A percentile compares a stretch with the other conserved stretches of the same genome.
phyloP scores from a whole-genome alignment of 2,113 vertebrate genomes.

The Saccopteryx leptura region DNA sequence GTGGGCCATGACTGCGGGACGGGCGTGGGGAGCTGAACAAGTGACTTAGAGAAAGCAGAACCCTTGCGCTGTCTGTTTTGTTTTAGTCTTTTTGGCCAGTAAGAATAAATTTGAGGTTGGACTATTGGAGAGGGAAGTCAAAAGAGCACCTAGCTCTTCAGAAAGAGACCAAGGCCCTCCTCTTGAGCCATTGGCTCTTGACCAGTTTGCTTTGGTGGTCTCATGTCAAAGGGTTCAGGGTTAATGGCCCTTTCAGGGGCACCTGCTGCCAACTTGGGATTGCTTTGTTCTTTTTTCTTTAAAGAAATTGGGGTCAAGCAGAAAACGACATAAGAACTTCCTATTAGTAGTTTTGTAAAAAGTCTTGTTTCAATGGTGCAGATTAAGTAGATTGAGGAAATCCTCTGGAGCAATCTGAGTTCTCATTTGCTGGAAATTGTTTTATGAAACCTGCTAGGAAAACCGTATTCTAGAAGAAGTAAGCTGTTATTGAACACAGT shows the following conservation, averaged over 20 bases:
- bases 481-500: not conserved
- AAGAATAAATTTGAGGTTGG: not conserved
- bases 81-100: not conserved
- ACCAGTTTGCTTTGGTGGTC: not conserved
- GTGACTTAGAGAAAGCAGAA: constrained; percentile 2
- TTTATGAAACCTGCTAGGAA: not conserved
- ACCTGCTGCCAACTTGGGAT: not conserved
- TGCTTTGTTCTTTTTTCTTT: constrained; percentile 6
- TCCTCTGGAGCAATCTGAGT: not conserved
- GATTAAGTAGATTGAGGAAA: constrained; percentile 5
- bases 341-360: not conserved
- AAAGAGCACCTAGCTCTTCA: not conserved
- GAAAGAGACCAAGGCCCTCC: not conserved
- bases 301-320: not conserved
- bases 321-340: not conserved
- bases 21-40: not conserved
- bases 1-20: not conserved
- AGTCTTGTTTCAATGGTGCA: not conserved
- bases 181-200: not conserved
- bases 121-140: not conserved
- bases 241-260: not conserved
- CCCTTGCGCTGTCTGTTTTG: not conserved
- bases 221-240: too few species aligned
- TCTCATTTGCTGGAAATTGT: not conserved
- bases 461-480: not conserved